These are phyloP conservation scores for Styela clava DNA, from an alignment of 23 tunicate genomes.

Conservation along the genomic window DNA sequence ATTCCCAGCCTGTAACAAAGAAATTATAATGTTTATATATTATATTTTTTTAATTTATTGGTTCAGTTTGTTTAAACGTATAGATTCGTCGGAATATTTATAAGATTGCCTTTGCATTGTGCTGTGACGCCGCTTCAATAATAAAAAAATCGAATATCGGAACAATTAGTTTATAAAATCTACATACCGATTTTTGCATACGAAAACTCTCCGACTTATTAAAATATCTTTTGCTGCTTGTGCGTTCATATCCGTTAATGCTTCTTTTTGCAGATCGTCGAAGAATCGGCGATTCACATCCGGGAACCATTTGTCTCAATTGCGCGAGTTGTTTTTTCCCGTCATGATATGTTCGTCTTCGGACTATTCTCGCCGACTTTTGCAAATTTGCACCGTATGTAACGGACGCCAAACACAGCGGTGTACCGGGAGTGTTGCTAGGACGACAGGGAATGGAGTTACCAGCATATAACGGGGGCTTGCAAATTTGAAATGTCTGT, in stretches of 20 bases:
- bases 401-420: neutral
- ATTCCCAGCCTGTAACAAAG: neutral
- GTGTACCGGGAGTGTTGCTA: neutral
- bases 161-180: too few species aligned
- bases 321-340: neutral
- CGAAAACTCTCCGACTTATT: too few species aligned
- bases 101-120: too few species aligned
- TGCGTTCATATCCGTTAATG: neutral
- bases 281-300: neutral
- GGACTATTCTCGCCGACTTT: constrained; percentile 14
- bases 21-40: too few species aligned
- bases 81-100: too few species aligned
- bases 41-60: too few species aligned
- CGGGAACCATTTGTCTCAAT: neutral
- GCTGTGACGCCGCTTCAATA: too few species aligned
- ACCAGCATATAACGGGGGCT: too few species aligned
- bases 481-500: neutral
- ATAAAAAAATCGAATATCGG: too few species aligned
- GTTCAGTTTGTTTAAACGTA: too few species aligned
- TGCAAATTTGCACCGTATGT: constrained; percentile 15
- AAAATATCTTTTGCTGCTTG: too few species aligned
- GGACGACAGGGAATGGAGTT: neutral
- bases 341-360: constrained; percentile 4
- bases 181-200: neutral
- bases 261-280: neutral